phyloP scores from a whole-genome alignment of 2,113 vertebrate species.

The Zosterops borbonicus region DNA sequence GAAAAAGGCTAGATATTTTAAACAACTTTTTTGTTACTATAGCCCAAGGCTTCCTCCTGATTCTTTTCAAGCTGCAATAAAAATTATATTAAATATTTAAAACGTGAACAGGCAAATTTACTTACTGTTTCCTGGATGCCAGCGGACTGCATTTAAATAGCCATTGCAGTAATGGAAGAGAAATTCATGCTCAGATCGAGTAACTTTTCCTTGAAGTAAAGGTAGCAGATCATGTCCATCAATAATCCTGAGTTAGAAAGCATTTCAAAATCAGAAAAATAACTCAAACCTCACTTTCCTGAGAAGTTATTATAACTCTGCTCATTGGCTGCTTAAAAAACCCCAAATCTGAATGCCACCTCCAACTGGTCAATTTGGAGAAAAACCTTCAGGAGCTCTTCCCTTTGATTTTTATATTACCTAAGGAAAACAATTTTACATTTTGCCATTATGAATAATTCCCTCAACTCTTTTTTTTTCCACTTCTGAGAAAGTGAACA shows the following conservation, averaged over 20 bases:
- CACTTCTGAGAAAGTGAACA: neutral
- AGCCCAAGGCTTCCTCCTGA: neutral
- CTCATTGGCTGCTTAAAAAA: neutral
- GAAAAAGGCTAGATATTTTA: neutral
- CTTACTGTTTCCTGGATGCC: constrained; percentile 85
- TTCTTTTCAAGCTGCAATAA: neutral
- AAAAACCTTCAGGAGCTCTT: neutral
- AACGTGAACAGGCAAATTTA: neutral
- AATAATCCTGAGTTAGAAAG: constrained; percentile 70
- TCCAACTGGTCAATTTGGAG: neutral
- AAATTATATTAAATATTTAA: neutral
- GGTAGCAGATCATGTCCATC: constrained; percentile 87
- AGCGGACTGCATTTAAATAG: constrained; percentile 85
- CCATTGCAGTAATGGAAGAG: constrained; percentile 91
- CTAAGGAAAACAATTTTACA: neutral
- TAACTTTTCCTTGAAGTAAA: constrained; percentile 72
- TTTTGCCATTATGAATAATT: neutral
- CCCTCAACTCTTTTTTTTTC: neutral
- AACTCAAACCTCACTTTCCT: neutral
- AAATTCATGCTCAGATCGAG: constrained; percentile 81
- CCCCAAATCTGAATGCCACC: neutral
- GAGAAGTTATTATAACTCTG: neutral
- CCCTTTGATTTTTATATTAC: neutral
- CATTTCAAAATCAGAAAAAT: neutral
- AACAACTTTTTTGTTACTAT: neutral